Evolutionary conservation across 2,113 vertebrate species (phyloP).

Genomic region (Clarias batrachus): DNA sequence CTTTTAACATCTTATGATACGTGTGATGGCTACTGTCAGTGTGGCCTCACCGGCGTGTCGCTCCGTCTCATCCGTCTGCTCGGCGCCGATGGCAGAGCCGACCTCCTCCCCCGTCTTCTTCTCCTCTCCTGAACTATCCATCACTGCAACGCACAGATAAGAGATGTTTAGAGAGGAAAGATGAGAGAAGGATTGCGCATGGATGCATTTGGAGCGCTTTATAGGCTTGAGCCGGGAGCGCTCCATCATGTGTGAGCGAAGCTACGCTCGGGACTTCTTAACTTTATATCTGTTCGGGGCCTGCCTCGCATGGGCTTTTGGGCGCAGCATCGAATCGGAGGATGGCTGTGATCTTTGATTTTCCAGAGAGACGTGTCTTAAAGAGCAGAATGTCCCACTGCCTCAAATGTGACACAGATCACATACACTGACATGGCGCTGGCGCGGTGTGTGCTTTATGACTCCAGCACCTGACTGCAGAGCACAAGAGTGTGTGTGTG

Average conservation of each 20-base stretch:
- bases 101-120: conserved; percentile 17
- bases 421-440: conserved; percentile 19
- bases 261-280: neutral
- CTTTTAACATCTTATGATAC: neutral
- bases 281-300: neutral
- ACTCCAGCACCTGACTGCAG: conserved; percentile 41
- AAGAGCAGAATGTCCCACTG: neutral
- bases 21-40: too few species aligned
- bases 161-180: neutral
- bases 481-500: neutral
- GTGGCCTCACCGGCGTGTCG: conserved; percentile 33
- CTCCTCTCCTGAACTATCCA: conserved; percentile 57
- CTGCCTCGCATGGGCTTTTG: neutral
- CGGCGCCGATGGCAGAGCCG: neutral
- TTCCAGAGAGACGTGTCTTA: neutral
- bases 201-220: neutral
- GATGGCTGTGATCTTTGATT: neutral
- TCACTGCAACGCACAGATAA: conserved; percentile 41
- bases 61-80: conserved; percentile 31
- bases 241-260: neutral
- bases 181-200: neutral
- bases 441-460: conserved; percentile 41
- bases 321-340: neutral
- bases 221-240: neutral
- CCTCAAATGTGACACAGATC: conserved; percentile 18